Evolutionary conservation across 2,888 invertebrate species (phyloP).

Genomic region (Merodon equestris): DNA sequence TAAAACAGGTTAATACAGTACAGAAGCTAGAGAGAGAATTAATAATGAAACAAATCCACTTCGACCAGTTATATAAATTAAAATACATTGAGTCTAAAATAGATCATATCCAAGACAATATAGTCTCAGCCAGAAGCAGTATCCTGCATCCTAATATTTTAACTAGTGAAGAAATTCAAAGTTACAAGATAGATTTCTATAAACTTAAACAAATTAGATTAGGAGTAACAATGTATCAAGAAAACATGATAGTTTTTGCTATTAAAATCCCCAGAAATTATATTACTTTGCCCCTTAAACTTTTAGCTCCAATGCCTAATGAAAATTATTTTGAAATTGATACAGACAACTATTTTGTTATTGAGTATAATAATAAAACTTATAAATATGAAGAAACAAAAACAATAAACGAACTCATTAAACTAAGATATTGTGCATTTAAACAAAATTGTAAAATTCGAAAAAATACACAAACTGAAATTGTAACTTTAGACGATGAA

Average conservation of each 20-base stretch:
- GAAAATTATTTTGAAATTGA: neutral
- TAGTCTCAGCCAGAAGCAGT: neutral
- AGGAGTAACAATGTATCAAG: neutral
- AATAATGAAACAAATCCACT: neutral
- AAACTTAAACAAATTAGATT: neutral
- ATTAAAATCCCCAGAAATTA: neutral
- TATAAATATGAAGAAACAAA: neutral
- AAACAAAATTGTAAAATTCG: too few species aligned
- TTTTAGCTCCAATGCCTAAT: neutral
- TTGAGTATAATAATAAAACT: neutral
- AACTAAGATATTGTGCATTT: neutral
- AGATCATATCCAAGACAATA: neutral
- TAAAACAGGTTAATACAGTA: too few species aligned
- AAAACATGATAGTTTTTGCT: neutral
- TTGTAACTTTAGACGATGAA: slow-evolving; percentile 1
- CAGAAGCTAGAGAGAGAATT: too few species aligned
- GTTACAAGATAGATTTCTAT: slow-evolving; percentile 1
- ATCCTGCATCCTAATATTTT: neutral
- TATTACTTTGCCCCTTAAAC: neutral
- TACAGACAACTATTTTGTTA: neutral
- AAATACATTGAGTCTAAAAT: neutral
- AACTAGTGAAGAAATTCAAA: neutral
- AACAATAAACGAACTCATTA: neutral
- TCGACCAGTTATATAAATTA: neutral
- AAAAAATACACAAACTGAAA: slow-evolving; percentile 1